Percentiles rank a stretch among this genome's conserved stretches.
These are phyloP conservation scores for Heliconius congener DNA, from an alignment of 1,140 invertebrate species.

Conservation along the genomic window DNA sequence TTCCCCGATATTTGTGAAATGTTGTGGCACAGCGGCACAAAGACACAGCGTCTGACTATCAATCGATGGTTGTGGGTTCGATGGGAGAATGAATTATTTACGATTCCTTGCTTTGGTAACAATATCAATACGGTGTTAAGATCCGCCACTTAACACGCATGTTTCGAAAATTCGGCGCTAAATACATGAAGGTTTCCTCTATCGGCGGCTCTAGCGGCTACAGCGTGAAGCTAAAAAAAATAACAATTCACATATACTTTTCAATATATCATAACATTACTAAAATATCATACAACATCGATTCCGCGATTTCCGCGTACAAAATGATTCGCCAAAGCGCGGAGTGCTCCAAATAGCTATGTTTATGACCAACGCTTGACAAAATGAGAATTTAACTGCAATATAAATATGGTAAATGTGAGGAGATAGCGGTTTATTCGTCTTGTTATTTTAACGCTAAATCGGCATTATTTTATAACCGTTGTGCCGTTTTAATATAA, in stretches of 20 bases:
- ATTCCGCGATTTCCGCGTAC: slow-evolving; percentile 4
- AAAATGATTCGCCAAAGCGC: slow-evolving; percentile 18
- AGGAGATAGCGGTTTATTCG: slow-evolving; percentile 31
- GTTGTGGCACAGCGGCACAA: too few relatives aligned
- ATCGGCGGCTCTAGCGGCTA: too few relatives aligned
- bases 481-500: slow-evolving; percentile 17
- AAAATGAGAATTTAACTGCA: slow-evolving; percentile 52
- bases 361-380: slow-evolving; percentile 43
- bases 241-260: not conserved
- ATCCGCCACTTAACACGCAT: too few relatives aligned
- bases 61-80: too few relatives aligned
- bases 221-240: too few relatives aligned
- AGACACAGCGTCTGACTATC: too few relatives aligned
- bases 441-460: slow-evolving; percentile 30
- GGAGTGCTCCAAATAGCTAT: slow-evolving; percentile 38
- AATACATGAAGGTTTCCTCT: too few relatives aligned
- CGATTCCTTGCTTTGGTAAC: too few relatives aligned
- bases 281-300: slow-evolving; percentile 19
- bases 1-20: too few relatives aligned
- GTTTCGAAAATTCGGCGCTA: too few relatives aligned
- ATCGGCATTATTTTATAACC: not conserved
- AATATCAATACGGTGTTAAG: too few relatives aligned
- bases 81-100: too few relatives aligned
- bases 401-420: slow-evolving; percentile 47
- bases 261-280: slow-evolving; percentile 21